A percentile compares a stretch with the other conserved stretches of the same genome.
phyloP scores from a whole-genome alignment of 2,113 vertebrate genomes.

The Chloebia gouldiae region DNA sequence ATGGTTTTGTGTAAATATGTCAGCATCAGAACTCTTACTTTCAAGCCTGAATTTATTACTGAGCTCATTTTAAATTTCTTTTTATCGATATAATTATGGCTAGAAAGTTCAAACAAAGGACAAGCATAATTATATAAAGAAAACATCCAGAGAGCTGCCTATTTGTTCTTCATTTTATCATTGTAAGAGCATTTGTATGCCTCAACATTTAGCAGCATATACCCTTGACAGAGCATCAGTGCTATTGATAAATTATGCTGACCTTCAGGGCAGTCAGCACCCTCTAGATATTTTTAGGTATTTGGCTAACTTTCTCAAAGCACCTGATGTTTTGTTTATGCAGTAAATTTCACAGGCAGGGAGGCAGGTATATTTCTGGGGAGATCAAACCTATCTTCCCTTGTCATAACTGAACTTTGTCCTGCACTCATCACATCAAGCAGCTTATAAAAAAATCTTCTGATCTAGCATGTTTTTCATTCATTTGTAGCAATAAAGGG shows the following conservation, averaged over 20 bases:
- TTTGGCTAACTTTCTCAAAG: constrained; percentile 47
- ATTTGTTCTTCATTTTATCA: not conserved
- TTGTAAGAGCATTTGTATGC: not conserved
- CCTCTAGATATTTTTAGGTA: constrained; percentile 46
- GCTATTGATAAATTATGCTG: constrained; percentile 3
- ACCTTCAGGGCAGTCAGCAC: constrained; percentile 51
- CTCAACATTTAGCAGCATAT: not conserved
- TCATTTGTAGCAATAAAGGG: not conserved
- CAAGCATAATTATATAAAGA: constrained; percentile 28
- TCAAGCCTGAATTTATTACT: constrained; percentile 13
- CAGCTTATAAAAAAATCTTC: not conserved
- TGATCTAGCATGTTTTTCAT: not conserved
- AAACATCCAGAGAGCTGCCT: not conserved
- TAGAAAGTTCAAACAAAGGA: constrained; percentile 43
- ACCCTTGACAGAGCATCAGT: constrained; percentile 21
- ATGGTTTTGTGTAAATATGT: not conserved
- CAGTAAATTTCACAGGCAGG: constrained; percentile 5
- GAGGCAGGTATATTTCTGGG: constrained; percentile 2
- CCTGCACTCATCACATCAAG: not conserved
- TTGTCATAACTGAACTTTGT: not conserved
- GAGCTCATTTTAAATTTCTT: not conserved
- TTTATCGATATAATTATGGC: constrained; percentile 21
- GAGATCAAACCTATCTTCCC: not conserved
- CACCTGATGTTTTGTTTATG: constrained; percentile 56
- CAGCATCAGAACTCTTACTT: not conserved